phyloP scores from a whole-genome alignment of 2,888 invertebrate genomes.

The Schizotus pectinicornis region DNA sequence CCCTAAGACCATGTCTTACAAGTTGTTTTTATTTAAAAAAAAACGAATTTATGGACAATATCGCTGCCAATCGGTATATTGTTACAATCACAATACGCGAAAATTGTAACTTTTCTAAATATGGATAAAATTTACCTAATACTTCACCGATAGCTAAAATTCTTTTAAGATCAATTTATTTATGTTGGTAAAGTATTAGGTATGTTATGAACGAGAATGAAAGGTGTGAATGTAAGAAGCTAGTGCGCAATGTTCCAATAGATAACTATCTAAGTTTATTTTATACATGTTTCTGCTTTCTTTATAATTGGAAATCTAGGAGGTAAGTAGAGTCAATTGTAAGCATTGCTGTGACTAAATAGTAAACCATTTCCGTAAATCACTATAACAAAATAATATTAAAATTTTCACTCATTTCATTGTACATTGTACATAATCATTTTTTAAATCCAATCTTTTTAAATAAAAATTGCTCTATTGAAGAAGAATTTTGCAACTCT shows the following conservation, averaged over 20 bases:
- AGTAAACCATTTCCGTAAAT: too few species aligned
- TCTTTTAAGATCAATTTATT: background rate
- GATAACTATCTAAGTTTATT: constrained; percentile 62
- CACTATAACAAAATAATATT: too few species aligned
- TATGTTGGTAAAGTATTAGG: too few species aligned
- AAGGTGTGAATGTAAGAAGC: background rate
- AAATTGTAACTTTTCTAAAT: constrained; percentile 3
- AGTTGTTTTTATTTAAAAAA: constrained; percentile 24
- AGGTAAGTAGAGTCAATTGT: constrained; percentile 55
- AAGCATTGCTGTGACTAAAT: too few species aligned
- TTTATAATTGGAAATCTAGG: constrained; percentile 57
- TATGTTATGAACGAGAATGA: too few species aligned
- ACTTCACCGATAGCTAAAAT: constrained; percentile 5
- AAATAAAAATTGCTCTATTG: too few species aligned
- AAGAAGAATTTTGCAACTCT: too few species aligned
- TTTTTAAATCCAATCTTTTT: too few species aligned
- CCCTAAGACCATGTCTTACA: constrained; percentile 22
- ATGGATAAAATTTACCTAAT: background rate
- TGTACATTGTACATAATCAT: too few species aligned
- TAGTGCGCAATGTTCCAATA: constrained; percentile 29
- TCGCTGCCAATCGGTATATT: constrained; percentile 34
- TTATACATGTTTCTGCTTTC: constrained; percentile 61
- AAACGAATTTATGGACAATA: constrained; percentile 55
- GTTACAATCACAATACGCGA: constrained; percentile 32
- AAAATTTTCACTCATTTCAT: too few species aligned